Conservation (phyloP, 2,113 vertebrate species). For the Centropus unirufus region DNA sequence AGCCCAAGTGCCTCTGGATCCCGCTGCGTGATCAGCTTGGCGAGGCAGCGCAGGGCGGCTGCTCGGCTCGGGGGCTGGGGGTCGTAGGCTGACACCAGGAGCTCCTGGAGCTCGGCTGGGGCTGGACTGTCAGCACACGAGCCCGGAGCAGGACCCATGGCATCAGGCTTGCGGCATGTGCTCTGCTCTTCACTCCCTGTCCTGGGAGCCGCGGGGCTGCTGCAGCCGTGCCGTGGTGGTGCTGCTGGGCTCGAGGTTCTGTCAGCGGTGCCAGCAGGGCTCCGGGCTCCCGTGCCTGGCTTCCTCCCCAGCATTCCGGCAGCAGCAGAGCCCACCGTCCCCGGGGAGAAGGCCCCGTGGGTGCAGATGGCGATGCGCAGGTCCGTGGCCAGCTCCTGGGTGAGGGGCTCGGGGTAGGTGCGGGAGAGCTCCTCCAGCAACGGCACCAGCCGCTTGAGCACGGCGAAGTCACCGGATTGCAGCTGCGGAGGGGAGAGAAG, state of each 20-base stretch:
- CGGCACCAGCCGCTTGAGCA: conserved; percentile 81
- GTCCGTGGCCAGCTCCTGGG: conserved; percentile 88
- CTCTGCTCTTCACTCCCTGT: background rate
- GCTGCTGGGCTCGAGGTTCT: background rate
- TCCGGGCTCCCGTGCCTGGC: background rate
- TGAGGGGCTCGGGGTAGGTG: conserved; percentile 80
- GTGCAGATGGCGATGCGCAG: conserved; percentile 88
- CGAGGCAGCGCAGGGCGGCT: conserved; percentile 82
- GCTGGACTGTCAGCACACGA: fast-evolving
- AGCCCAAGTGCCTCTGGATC: conserved; percentile 67
- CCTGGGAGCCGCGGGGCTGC: background rate
- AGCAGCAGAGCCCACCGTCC: conserved; percentile 45
- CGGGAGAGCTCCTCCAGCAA: conserved; percentile 82
- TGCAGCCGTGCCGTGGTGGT: fast-evolving
- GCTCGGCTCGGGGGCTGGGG: conserved; percentile 84
- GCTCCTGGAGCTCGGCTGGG: conserved; percentile 48
- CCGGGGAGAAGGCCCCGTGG: conserved; percentile 80
- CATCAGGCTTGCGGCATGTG: fast-evolving
- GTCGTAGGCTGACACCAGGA: conserved; percentile 85
- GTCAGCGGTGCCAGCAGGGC: fast-evolving
- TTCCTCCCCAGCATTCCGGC: background rate
- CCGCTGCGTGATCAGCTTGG: conserved; percentile 71
- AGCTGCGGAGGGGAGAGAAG: conserved; percentile 71
- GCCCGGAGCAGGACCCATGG: fast-evolving
- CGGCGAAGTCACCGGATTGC: conserved; percentile 76